These are phyloP conservation scores for Drosophila carrolli DNA, from an alignment of 1,140 invertebrate genomes.

Conservation along the genomic window DNA sequence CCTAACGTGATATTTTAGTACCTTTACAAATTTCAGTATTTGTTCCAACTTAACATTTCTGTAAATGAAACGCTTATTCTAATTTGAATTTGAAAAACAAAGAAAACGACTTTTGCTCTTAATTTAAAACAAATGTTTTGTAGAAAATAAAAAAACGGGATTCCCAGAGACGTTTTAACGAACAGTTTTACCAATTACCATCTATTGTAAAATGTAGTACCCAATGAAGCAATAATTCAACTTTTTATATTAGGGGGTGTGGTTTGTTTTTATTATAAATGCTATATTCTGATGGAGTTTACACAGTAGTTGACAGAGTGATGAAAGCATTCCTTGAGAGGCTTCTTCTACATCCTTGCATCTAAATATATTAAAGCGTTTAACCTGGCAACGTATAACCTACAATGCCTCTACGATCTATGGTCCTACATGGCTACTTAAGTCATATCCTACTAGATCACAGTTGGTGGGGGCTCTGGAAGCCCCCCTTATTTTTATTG, in stretches of 20 bases:
- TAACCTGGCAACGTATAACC: conserved; percentile 28
- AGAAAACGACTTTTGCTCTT: too few species aligned
- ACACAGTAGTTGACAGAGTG: conserved; percentile 5
- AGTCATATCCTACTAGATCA: conserved; percentile 41
- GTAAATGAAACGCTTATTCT: too few species aligned
- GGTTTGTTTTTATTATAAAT: conserved; percentile 31
- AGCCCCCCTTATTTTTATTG: conserved; percentile 15
- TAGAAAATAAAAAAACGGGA: too few species aligned
- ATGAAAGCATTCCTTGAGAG: conserved; percentile 12
- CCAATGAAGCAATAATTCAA: background rate
- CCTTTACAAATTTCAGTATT: too few species aligned
- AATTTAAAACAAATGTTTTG: too few species aligned
- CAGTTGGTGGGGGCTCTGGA: conserved; percentile 35
- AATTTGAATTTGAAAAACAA: too few species aligned
- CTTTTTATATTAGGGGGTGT: background rate
- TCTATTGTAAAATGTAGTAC: too few species aligned
- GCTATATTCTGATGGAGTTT: conserved; percentile 5
- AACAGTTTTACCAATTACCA: too few species aligned
- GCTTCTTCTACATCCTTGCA: background rate
- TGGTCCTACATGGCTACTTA: conserved; percentile 44
- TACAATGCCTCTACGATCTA: conserved; percentile 32
- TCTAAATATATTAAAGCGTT: conserved; percentile 36
- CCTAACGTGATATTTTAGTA: too few species aligned
- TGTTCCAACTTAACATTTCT: too few species aligned
- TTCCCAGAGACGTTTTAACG: too few species aligned